Percentiles rank a stretch among this genome's conserved stretches.
Conservation (phyloP, 2,113 vertebrate genomes). For the Brachyistius frenatus region DNA sequence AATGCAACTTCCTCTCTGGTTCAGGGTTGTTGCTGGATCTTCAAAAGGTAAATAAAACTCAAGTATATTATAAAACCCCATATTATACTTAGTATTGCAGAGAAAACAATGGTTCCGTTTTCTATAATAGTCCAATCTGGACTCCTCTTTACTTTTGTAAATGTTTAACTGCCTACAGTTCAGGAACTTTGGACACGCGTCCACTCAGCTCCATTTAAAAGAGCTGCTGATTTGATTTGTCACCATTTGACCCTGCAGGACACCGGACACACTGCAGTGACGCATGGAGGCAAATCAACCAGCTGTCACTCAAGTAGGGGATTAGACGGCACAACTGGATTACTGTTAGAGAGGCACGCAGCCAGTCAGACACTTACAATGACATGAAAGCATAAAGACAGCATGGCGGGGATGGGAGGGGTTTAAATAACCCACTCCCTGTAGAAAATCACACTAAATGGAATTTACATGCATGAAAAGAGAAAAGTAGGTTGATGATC, state of each 20-base stretch:
- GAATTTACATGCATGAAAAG: too few relatives aligned
- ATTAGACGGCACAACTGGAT: conserved; percentile 37
- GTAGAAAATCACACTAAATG: too few relatives aligned
- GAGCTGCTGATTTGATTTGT: conserved; percentile 33
- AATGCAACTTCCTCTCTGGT: neutral
- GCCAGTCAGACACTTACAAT: neutral
- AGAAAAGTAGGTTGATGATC: too few relatives aligned
- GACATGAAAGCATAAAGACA: neutral
- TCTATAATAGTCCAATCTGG: neutral
- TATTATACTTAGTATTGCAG: neutral
- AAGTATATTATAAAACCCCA: neutral
- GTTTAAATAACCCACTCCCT: neutral
- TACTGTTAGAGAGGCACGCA: neutral
- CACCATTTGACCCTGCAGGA: conserved; percentile 15
- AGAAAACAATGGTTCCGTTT: neutral
- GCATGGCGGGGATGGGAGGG: neutral
- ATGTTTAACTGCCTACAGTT: neutral
- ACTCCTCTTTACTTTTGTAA: neutral
- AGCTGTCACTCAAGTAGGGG: conserved; percentile 33
- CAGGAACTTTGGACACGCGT: conserved; percentile 1
- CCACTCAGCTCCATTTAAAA: conserved; percentile 4
- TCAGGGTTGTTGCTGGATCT: neutral
- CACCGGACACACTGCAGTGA: conserved; percentile 16
- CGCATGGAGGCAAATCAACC: neutral
- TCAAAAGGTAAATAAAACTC: neutral